phyloP scores from a whole-genome alignment of 2,113 vertebrate genomes.

The Perca flavescens region DNA sequence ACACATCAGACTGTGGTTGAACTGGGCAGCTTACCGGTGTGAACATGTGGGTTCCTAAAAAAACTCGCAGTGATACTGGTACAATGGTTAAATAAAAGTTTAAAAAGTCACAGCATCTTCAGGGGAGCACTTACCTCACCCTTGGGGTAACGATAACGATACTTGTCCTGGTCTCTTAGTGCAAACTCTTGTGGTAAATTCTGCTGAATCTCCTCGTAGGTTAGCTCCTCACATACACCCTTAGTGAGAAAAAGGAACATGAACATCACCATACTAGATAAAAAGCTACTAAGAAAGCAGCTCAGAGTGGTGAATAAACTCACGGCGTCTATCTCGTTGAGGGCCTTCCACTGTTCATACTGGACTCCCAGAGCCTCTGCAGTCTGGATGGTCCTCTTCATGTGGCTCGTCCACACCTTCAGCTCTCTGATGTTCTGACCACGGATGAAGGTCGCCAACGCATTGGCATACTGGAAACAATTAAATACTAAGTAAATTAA shows the following conservation, averaged over 20 bases:
- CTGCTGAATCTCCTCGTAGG: slow-evolving; percentile 93
- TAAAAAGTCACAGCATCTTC: not conserved
- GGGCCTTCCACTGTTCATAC: slow-evolving; percentile 95
- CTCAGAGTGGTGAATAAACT: slow-evolving; percentile 54
- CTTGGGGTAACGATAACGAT: slow-evolving; percentile 94
- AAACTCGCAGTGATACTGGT: not conserved
- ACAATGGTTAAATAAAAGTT: not conserved
- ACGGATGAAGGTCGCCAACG: slow-evolving; percentile 86
- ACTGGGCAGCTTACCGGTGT: not conserved
- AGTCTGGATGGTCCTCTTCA: slow-evolving; percentile 92
- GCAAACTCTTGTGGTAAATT: slow-evolving; percentile 90
- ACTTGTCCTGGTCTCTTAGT: slow-evolving; percentile 93
- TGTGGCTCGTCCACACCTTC: slow-evolving; percentile 95
- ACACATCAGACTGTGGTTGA: not conserved
- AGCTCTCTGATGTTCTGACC: slow-evolving; percentile 87
- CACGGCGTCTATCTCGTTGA: slow-evolving; percentile 94
- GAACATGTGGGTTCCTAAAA: not conserved
- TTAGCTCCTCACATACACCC: slow-evolving; percentile 94
- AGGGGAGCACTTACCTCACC: slow-evolving; percentile 85
- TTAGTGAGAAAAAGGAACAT: slow-evolving; percentile 52
- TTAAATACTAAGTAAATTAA: not conserved
- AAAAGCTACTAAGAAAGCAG: too few species aligned
- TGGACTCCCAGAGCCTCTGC: slow-evolving; percentile 88
- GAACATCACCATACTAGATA: not conserved
- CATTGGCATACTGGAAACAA: slow-evolving; percentile 85